Evolutionary conservation across 2,888 invertebrate genomes (phyloP), one percentile per base, ranked within the genome.

Genomic region (Lysandra coridon): DNA sequence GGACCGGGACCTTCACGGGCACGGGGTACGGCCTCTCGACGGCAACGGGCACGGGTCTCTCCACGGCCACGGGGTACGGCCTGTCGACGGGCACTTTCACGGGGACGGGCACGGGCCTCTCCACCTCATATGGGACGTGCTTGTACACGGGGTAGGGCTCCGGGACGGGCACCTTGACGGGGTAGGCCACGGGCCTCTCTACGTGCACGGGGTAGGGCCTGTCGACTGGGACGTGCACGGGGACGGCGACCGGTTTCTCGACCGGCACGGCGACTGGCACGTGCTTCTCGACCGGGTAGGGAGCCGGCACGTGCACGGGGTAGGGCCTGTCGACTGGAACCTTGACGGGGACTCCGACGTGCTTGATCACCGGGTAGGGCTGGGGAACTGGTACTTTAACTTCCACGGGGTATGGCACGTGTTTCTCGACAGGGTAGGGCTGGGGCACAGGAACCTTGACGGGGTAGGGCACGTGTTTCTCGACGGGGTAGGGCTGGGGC

Each of bases 401-500:
- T 88, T 96, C 96, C 7, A 97, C 97, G 83, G 97, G 96, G 87
- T 96, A 96, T 86, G 96, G 97, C 85, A 97, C 96, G 88, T 94
- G 96, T 93, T 97, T 97, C 89, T 97, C 97, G 84, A 97, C 97
- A 86, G 97, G 97, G 93, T 97, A 97, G 84, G 97, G 97, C 84
- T 96, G 95, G 84, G 97, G 97, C 80, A 97, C 97, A 81, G 95
- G 96, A 77, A 97, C 96, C 93, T 97, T 96, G 23, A 97, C 97
- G 84, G 97, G 97, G 88, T 96, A 95, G 60, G 96, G 97, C 17
- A 97, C 90, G 88, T 96, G 96, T 89, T 97, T 97, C 90, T 97
- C 97, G 30, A 97, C 97, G 82, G 97, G 97, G 92, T 97, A 97
- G 84, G 97, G 97, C 85, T 97, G 97, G 81, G 97, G 97, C 80